Evolutionary conservation across 23 tunicate species (phyloP).

Genomic region (Diplosoma virens): DNA sequence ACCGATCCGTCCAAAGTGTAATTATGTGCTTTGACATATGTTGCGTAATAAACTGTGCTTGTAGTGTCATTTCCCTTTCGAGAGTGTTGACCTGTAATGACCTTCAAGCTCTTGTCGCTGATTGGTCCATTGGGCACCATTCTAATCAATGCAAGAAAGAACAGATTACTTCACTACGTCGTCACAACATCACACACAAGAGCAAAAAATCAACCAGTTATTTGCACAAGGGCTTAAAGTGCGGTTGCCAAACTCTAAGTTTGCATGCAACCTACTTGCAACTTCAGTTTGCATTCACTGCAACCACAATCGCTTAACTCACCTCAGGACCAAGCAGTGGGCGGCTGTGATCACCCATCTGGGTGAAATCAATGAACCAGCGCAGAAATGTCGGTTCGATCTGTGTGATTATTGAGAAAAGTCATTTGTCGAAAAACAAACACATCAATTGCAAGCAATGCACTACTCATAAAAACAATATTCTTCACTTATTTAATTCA

Average conservation of each 20-base stretch:
- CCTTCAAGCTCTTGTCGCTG: constrained; percentile 21
- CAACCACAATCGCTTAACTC: not conserved
- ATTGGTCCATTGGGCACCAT: constrained; percentile 17
- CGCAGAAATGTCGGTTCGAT: constrained; percentile 56
- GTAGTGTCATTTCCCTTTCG: constrained; percentile 14
- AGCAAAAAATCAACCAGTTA: too few species aligned
- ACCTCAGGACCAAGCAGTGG: constrained; percentile 58
- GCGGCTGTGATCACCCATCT: constrained; percentile 82
- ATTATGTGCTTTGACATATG: constrained; percentile 9
- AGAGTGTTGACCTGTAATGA: constrained; percentile 48
- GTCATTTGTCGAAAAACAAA: too few species aligned
- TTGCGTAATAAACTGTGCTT: not conserved
- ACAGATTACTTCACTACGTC: too few species aligned
- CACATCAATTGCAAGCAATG: too few species aligned
- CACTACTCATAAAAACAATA: too few species aligned
- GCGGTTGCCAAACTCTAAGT: too few species aligned
- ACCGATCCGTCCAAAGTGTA: constrained; percentile 50
- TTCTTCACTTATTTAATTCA: too few species aligned
- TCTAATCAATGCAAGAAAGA: constrained; percentile 21
- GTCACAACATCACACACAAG: too few species aligned
- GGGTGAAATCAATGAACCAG: constrained; percentile 64
- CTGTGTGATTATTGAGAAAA: constrained; percentile 19
- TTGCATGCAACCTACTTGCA: not conserved
- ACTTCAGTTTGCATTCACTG: not conserved
- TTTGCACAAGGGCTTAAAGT: too few species aligned